These are phyloP conservation scores for Macrobrachium nipponense DNA, from an alignment of 1,140 invertebrate species.

Conservation along the genomic window DNA sequence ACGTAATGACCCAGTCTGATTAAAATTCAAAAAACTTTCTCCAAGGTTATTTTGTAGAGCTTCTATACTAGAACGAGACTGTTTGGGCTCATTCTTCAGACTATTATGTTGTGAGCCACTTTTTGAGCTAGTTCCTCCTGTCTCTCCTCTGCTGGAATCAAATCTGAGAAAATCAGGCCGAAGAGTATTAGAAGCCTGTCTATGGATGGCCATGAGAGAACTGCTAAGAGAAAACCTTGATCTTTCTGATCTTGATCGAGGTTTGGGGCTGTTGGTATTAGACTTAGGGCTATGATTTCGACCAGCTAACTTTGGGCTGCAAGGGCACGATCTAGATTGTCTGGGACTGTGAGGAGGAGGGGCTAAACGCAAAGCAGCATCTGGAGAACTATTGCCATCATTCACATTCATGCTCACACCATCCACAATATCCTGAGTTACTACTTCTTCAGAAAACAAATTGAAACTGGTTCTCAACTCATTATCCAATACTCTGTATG, in stretches of 20 bases:
- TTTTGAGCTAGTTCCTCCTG: constrained; percentile 50
- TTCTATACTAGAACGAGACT: constrained; percentile 40
- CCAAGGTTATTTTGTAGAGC: constrained; percentile 41
- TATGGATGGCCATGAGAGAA: constrained; percentile 61
- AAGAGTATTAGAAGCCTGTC: constrained; percentile 62
- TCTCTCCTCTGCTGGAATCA: constrained; percentile 49
- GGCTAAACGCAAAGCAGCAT: constrained; percentile 38
- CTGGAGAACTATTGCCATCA: constrained; percentile 27
- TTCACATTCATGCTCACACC: constrained; percentile 49
- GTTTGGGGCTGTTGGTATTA: constrained; percentile 47
- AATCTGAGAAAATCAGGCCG: constrained; percentile 54
- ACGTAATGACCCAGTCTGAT: constrained; percentile 15
- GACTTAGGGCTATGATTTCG: constrained; percentile 59
- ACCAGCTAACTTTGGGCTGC: constrained; percentile 59
- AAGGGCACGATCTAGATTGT: constrained; percentile 62
- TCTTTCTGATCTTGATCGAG: constrained; percentile 46
- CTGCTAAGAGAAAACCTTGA: constrained; percentile 62
- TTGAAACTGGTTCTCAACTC: constrained; percentile 59
- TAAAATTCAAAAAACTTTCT: constrained; percentile 17
- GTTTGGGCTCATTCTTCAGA: constrained; percentile 38
- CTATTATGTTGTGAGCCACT: constrained; percentile 60
- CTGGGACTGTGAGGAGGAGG: constrained; percentile 50
- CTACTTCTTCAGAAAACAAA: constrained; percentile 46
- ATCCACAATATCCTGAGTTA: constrained; percentile 50
- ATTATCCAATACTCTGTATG: constrained; percentile 59